Conservation (phyloP, 2,113 vertebrate species). For the Neodontobutis hainanensis region DNA sequence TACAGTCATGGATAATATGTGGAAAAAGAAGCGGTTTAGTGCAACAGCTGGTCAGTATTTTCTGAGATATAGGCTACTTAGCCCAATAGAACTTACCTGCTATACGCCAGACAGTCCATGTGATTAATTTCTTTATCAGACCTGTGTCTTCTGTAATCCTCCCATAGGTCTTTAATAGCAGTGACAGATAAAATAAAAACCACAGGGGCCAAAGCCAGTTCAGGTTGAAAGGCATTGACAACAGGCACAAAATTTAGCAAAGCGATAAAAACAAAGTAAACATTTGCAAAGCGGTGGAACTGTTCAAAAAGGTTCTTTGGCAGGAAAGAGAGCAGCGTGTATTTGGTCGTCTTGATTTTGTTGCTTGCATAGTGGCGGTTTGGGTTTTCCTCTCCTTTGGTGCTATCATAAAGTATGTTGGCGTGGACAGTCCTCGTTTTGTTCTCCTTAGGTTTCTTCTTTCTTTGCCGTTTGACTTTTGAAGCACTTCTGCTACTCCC, state of each 20-base stretch:
- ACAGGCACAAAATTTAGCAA: conserved; percentile 93
- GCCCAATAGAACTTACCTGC: conserved; percentile 83
- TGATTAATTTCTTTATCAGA: conserved; percentile 96
- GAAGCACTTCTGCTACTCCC: conserved; percentile 61
- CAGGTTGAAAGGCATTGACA: conserved; percentile 94
- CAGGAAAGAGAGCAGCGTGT: conserved; percentile 92
- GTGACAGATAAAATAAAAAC: conserved; percentile 96
- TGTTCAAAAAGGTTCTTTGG: conserved; percentile 98
- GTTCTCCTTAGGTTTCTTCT: conserved; percentile 80
- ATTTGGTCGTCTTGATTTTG: conserved; percentile 95
- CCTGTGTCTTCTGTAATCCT: conserved; percentile 93
- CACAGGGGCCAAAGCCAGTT: conserved; percentile 91
- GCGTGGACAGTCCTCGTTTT: conserved; percentile 84
- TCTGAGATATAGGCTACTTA: not conserved
- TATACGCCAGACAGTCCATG: conserved; percentile 93
- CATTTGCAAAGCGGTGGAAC: conserved; percentile 95
- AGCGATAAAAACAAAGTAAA: conserved; percentile 97
- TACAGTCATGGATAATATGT: not conserved
- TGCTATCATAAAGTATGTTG: conserved; percentile 76
- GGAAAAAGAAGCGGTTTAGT: not conserved
- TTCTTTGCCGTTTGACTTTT: conserved; percentile 74
- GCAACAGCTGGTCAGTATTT: conserved; percentile 21
- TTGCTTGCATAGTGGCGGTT: conserved; percentile 84
- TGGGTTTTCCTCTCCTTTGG: conserved; percentile 73
- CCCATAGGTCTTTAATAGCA: conserved; percentile 96